A percentile compares a stretch with the other conserved stretches of the same genome.
These are phyloP conservation scores for Xanthorhoe designata DNA, from an alignment of 2,888 invertebrate genomes.

Conservation along the genomic window DNA sequence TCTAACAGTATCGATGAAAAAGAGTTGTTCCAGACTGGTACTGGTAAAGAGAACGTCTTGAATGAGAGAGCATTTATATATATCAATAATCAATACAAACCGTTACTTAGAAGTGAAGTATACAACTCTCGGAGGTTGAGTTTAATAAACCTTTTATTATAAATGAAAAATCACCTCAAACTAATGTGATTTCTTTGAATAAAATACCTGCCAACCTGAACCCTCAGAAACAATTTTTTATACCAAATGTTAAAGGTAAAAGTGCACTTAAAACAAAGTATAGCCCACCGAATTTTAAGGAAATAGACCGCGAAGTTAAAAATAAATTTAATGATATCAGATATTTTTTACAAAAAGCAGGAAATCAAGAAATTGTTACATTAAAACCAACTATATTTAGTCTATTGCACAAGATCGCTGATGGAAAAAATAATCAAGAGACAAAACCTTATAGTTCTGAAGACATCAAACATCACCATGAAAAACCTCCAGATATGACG, in stretches of 20 bases:
- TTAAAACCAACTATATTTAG: not conserved
- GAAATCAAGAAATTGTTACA: not conserved
- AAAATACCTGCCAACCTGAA: not conserved
- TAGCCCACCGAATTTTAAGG: not conserved
- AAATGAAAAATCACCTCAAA: slow-evolving; percentile 11
- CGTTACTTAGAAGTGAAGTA: slow-evolving; percentile 28
- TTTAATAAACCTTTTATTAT: slow-evolving; percentile 17
- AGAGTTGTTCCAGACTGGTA: slow-evolving; percentile 56
- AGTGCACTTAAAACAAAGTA: not conserved
- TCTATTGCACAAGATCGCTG: not conserved
- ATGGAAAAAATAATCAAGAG: not conserved
- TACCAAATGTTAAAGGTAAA: slow-evolving; percentile 10
- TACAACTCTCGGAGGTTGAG: slow-evolving; percentile 10
- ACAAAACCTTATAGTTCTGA: not conserved
- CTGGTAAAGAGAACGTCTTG: slow-evolving; percentile 55
- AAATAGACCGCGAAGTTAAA: not conserved
- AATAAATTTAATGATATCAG: not conserved
- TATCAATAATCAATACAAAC: slow-evolving; percentile 61
- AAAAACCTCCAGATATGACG: not conserved
- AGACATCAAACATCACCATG: not conserved
- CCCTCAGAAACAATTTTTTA: slow-evolving; percentile 9
- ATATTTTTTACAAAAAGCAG: not conserved
- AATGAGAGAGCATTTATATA: slow-evolving; percentile 69
- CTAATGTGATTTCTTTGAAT: slow-evolving; percentile 6
- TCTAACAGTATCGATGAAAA: slow-evolving; percentile 46